A percentile compares a stretch with the other conserved stretches of the same genome.
These are phyloP conservation scores for Ladona fulva DNA, from an alignment of 1,140 invertebrate species.

Conservation along the genomic window DNA sequence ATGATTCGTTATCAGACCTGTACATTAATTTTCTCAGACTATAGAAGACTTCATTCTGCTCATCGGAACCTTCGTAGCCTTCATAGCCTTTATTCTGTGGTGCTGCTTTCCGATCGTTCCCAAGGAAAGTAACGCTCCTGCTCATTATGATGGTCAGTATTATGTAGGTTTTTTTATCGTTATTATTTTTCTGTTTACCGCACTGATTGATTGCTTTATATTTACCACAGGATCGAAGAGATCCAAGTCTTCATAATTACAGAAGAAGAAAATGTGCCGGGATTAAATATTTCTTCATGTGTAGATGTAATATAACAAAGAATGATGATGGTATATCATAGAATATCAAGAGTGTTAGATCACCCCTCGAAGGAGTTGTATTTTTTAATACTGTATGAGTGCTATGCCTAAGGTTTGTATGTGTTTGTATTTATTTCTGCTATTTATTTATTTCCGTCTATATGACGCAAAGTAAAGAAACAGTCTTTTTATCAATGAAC, in stretches of 20 bases:
- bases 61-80: conserved; percentile 50
- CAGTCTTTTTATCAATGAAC: too few species aligned
- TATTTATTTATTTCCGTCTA: too few species aligned
- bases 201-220: not conserved
- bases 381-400: too few species aligned
- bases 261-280: too few species aligned
- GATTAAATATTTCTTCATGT: too few species aligned
- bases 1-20: not conserved
- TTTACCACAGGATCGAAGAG: not conserved
- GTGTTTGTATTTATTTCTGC: too few species aligned
- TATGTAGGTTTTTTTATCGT: not conserved
- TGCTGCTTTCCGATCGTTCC: conserved; percentile 52
- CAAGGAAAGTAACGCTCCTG: conserved; percentile 32
- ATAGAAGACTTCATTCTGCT: conserved; percentile 52
- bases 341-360: too few species aligned
- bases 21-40: conserved; percentile 36
- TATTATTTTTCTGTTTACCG: not conserved
- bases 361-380: too few species aligned
- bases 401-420: too few species aligned
- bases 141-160: not conserved
- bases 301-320: too few species aligned
- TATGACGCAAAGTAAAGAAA: too few species aligned
- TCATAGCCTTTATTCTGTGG: conserved; percentile 52
- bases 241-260: not conserved
- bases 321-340: too few species aligned